Evolutionary conservation across 1,140 invertebrate species (phyloP).

Genomic region (Tetraneura akinire): DNA sequence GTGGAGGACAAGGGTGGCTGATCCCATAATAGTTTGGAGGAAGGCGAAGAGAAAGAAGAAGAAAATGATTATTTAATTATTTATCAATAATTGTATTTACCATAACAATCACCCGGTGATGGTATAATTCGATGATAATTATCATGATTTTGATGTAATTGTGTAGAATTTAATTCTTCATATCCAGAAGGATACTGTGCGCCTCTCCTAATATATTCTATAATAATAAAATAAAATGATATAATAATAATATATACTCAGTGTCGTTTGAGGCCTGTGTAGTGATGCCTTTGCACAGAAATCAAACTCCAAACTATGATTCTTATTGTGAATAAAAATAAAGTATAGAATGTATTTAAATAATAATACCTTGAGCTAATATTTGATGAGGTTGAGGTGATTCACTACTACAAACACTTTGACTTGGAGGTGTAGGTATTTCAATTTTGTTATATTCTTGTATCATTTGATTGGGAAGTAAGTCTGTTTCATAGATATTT

Average conservation of each 20-base stretch:
- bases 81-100: too few relatives aligned
- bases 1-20: too few relatives aligned
- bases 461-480: constrained; percentile 8
- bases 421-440: constrained; percentile 64
- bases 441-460: constrained; percentile 59
- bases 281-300: too few relatives aligned
- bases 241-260: too few relatives aligned
- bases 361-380: constrained; percentile 56
- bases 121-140: constrained; percentile 70
- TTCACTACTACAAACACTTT: constrained; percentile 66
- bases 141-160: constrained; percentile 67
- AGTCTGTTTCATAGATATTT: constrained; percentile 63
- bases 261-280: too few relatives aligned
- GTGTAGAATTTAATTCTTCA: constrained; percentile 67
- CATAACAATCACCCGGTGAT: constrained; percentile 70
- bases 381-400: constrained; percentile 64
- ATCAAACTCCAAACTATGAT: too few relatives aligned
- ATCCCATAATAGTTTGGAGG: too few relatives aligned
- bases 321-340: too few relatives aligned
- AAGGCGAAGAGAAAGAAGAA: too few relatives aligned
- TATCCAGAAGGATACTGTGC: constrained; percentile 65
- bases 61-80: too few relatives aligned
- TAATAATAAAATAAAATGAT: too few relatives aligned
- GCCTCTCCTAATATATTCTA: constrained; percentile 60
- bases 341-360: too few relatives aligned